Evolutionary conservation across 2,113 vertebrate species (phyloP), one percentile per base, ranked within the genome.

Genomic region (Oophaga pumilio): DNA sequence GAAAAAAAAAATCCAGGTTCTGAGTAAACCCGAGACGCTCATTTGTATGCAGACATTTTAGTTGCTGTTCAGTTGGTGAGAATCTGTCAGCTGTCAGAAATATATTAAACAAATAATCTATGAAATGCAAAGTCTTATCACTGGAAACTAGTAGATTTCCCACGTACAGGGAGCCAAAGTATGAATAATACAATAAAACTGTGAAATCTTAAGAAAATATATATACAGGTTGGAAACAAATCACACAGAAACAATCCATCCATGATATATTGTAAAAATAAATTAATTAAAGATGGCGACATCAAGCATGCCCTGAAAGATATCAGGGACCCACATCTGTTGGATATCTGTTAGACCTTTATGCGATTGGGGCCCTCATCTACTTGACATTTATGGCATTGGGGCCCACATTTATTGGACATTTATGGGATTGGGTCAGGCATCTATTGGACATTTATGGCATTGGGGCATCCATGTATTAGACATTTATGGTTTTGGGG

Each of bases 81-180:
- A 83, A 68, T 52, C 62, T 49, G 82, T 66, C 81, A 82, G 60
- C 81, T 66, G 81, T 83, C 82, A 68, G 64, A 83, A 83, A 52
- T 68, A 50, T 50, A 66, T 50, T 49, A 83, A 83, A 68, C 82
- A 69, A 83, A 83, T 83, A 69, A 83, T 83, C 82, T 69, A 68
- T 83, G 82, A 64, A 68, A 68, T 69, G 43, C 82, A 49, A 74
- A 52, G 62, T 24, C 33, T 53, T 69, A 83, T 68, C 50, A 69
- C 15, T 52, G 13, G 82, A 52, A 83, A 22, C 20, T 69, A 15
- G 26, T 15, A 60, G 56, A 81, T 80, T 53, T 50, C 71, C 71
- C 10, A 2, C 71, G 50, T 18, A 50, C 17, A 22, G 71, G 71
- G 43, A 74, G 33, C 43, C 22, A 22, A 20, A 11, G 18, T 50